Conservation (phyloP, 2,888 invertebrate genomes). For the Rhagium mordax region DNA sequence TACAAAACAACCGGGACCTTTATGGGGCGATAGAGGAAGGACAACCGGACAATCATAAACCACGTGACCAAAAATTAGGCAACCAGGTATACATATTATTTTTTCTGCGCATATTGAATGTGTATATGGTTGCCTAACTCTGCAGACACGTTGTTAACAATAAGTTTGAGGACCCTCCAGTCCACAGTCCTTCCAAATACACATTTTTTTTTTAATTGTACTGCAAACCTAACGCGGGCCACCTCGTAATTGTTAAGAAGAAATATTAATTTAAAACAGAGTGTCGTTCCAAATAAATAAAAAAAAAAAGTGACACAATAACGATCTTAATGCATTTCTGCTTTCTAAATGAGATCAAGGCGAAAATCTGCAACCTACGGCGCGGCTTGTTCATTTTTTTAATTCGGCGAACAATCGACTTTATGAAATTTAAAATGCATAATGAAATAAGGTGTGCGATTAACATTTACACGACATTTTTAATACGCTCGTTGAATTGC, state of each 20-base stretch:
- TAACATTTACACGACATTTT: neutral
- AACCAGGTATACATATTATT: no score
- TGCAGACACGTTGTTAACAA: no score
- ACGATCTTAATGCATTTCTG: constrained; percentile 2
- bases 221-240: neutral
- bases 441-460: neutral
- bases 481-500: neutral
- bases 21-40: no score
- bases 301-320: constrained; percentile 10
- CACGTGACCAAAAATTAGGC: no score
- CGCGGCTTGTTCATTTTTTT: neutral
- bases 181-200: no score
- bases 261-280: neutral
- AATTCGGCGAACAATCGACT: constrained; percentile 1
- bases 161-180: no score
- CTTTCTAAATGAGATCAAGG: constrained; percentile 8
- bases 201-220: no score
- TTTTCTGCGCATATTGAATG: no score
- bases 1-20: no score
- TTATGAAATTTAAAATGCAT: constrained; percentile 7
- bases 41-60: no score
- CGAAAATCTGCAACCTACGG: constrained; percentile 13
- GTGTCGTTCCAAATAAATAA: neutral
- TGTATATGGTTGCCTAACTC: no score
- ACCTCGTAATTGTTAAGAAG: neutral